Conservation (phyloP, 2,888 invertebrate species). For the Sinohyriopsis cumingii region DNA sequence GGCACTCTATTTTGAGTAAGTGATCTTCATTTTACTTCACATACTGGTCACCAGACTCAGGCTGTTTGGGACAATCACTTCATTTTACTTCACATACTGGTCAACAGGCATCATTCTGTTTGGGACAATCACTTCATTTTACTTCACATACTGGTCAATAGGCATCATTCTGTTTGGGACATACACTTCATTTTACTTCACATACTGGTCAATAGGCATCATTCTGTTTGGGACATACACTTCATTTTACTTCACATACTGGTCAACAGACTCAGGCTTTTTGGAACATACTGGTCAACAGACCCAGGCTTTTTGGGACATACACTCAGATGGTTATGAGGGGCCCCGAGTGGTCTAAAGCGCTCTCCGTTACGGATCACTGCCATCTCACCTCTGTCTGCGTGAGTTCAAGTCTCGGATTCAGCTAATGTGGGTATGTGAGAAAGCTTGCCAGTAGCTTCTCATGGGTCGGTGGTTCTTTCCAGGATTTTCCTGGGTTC, state of each 20-base stretch:
- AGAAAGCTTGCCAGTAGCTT: too few relatives aligned
- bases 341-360: too few relatives aligned
- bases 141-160: background rate
- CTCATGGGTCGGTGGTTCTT: too few relatives aligned
- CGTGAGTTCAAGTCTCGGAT: too few relatives aligned
- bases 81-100: background rate
- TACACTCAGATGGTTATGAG: too few relatives aligned
- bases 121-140: background rate
- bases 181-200: background rate
- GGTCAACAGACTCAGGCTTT: too few relatives aligned
- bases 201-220: background rate
- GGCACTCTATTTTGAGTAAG: constrained; percentile 40
- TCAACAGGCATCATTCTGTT: background rate
- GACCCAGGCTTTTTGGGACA: too few relatives aligned
- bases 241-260: background rate
- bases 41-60: background rate
- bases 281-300: too few relatives aligned
- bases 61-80: background rate
- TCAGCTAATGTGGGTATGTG: too few relatives aligned
- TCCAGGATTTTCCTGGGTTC: too few relatives aligned
- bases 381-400: too few relatives aligned
- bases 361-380: too few relatives aligned
- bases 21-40: background rate
- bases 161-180: background rate
- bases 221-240: background rate